Base-by-base conservation (phyloP, 2,113 vertebrate species). In the Lamprologus tigripictilis region DNA sequence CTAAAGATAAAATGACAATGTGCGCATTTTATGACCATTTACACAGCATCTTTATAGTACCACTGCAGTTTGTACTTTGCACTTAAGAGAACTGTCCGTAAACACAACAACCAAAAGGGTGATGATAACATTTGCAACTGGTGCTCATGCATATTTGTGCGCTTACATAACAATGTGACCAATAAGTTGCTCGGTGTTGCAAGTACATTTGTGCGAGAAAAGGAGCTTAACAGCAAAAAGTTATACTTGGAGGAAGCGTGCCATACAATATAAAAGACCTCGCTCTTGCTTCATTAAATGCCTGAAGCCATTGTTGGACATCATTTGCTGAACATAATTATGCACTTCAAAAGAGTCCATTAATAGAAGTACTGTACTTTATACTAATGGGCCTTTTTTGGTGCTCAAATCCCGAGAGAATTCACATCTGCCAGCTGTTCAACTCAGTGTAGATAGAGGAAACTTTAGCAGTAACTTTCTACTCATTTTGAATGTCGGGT, bases 1-100 rank as follows among this genome's bases (percentile, higher is more conserved):
- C 83, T 23, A 40, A 86, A 81, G 80, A 89, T 93, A 89, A 93
- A 93, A 95, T 91, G 86, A 78, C 87, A 89, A 80, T 37, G 33
- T 83, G 35, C 23, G 85, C 87, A 92, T 80, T 88, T 84, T 90
- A 87, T 71, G 68, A 84, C 83, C 80, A 76, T 90, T 88, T 80
- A 89, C 90, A 79, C 66, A 19, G 33, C 53, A 53, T 78, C 79
- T 85, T 78, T 87, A 80, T 37, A 66, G 58, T 58, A 84, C 53
- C 19, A 53, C 81, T 42, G 66, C 83, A 78, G 58, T 80, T 68
- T 37, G 47, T 54, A 40, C 42, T 80, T 66, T 37, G 47, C 49
- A 37, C 42, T 88, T 86, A 80, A 90, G 63, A 88, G 40, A 63
- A 45, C 66, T 88, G 71, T n/a, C 57, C 49, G 55, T 57, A 42